These are phyloP conservation scores for Erynnis tages DNA, from an alignment of 2,888 invertebrate genomes.

Conservation along the genomic window DNA sequence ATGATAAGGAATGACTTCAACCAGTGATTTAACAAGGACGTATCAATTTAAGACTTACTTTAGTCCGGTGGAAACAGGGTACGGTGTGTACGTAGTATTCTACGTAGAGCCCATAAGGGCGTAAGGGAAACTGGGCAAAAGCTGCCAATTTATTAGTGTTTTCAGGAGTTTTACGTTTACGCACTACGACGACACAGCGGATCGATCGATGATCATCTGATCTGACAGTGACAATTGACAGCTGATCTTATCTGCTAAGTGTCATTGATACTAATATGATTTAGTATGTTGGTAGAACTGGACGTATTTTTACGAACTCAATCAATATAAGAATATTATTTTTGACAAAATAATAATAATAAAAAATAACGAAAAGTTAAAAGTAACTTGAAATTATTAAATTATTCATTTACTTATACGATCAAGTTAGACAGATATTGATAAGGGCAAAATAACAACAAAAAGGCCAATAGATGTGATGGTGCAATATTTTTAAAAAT, in stretches of 20 bases:
- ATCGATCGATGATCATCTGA: no score
- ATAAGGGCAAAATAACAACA: no score
- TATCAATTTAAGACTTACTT: slow-evolving; percentile 47
- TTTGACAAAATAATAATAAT: not conserved
- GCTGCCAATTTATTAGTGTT: slow-evolving; percentile 16
- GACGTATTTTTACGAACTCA: not conserved
- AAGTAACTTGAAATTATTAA: no score
- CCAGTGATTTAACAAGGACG: slow-evolving; percentile 47
- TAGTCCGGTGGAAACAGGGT: not conserved
- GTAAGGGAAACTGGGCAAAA: not conserved
- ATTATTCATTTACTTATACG: no score
- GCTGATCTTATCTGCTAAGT: slow-evolving; percentile 1
- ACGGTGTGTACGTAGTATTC: not conserved
- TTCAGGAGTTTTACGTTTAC: slow-evolving; percentile 31
- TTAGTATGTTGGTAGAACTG: not conserved
- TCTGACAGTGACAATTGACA: slow-evolving; percentile 26
- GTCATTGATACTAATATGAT: not conserved
- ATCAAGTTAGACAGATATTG: no score
- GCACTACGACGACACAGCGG: slow-evolving; percentile 28
- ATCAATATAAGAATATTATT: not conserved
- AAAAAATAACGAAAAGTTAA: no score
- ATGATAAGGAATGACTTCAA: slow-evolving; percentile 48
- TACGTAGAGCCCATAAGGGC: slow-evolving; percentile 15
- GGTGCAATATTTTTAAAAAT: no score
- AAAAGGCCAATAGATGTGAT: no score